Evolutionary conservation across 2,797 vertebrate genomes (phyloP), one percentile per base, ranked within the genome.

Genomic region (Threskiornis aethiopicus): DNA sequence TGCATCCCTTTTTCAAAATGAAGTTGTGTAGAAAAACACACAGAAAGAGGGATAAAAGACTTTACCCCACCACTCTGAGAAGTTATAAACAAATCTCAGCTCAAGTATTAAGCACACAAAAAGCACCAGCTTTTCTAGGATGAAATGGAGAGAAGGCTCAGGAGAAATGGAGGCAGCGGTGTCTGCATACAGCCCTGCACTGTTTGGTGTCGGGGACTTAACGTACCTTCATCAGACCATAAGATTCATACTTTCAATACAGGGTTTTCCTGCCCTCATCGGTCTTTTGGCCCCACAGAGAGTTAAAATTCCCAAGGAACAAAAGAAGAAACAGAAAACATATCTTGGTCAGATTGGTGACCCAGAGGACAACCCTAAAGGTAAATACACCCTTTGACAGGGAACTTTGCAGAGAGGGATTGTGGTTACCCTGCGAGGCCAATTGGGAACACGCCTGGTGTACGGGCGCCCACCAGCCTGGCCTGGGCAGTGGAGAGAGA

Each of bases 391-490:
- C 54, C 54, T 37, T 54, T 3, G 4, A 12, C 39, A 55, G 18
- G 41, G 29, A 62, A 26, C 14, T n/a, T 25, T 39, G 33, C 9
- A 29, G 28, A 19, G 21, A 54, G 15, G 25, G n/a, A 26, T 22
- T 18, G 5, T 21, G 47, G 35, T 69, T 11, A 42, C 20, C 41
- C 31, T 5, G 4, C 11, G 9, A 84, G 46, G 16, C 28, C 33
- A 42, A 3, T 1, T 18, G 12, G 70, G 42, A 57, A 37, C 24
- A 5, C 1, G 3, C 7, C 22, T 31, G 18, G n/a, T 11, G 13
- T 20, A 10, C 9, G 8, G 41, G 39, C 7, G 2, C 22, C 51
- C 55, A 16, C n/a, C 39, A 58, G 67, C 51, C 58, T 18, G 64
- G 16, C 35, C 62, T 7, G 9, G 29, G 29, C 13, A 16, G 59